A percentile compares a stretch with the other conserved stretches of the same genome.
Evolutionary conservation across 2,113 vertebrate species (phyloP).

Genomic region (Neoarius graeffei): DNA sequence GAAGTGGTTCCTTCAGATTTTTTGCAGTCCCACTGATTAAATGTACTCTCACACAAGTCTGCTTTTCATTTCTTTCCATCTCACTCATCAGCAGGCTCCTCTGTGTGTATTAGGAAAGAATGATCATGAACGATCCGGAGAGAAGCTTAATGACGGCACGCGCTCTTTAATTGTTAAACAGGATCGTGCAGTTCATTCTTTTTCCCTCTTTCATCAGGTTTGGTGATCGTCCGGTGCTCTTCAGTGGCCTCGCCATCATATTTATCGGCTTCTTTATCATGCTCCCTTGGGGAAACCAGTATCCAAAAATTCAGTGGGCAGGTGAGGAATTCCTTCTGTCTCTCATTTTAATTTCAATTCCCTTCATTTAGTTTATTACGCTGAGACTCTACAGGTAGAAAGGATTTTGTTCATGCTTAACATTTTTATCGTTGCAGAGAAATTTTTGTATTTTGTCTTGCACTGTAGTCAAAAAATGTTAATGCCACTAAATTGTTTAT

Average conservation of each 20-base stretch:
- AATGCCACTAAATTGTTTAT: too few species aligned
- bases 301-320: slow-evolving; percentile 93
- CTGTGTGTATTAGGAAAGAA: background rate
- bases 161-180: too few species aligned
- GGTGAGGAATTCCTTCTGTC: slow-evolving; percentile 71
- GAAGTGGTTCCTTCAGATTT: background rate
- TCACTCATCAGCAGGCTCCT: background rate
- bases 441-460: background rate
- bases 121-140: background rate
- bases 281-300: slow-evolving; percentile 90
- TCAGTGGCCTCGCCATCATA: slow-evolving; percentile 80
- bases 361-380: background rate
- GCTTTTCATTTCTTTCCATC: background rate
- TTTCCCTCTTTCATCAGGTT: slow-evolving; percentile 67
- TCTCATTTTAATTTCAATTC: background rate
- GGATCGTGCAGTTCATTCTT: background rate
- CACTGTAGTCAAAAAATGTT: background rate
- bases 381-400: background rate
- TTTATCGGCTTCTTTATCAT: slow-evolving; percentile 89
- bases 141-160: background rate
- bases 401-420: background rate
- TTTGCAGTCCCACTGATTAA: background rate
- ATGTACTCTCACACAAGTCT: background rate
- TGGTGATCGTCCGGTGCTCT: slow-evolving; percentile 86
- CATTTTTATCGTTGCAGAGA: background rate